Base-by-base conservation (phyloP, 2,797 vertebrate species). In the Myiotriccus ornatus region DNA sequence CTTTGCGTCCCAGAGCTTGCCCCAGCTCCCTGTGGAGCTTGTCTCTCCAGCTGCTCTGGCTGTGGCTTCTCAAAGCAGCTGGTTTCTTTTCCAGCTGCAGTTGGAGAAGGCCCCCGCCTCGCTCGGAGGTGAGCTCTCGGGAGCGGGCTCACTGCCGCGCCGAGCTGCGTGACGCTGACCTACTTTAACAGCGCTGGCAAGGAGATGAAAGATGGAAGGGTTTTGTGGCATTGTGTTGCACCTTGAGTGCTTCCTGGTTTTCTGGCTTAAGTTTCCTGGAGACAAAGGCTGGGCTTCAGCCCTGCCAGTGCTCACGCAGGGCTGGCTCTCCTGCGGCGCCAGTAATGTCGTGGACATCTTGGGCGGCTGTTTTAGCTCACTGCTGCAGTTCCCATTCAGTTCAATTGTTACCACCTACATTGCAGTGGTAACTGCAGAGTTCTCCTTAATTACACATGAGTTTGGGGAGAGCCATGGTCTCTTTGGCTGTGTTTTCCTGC, bases 91-190 rank as follows among this genome's bases (percentile, higher is more conserved):
- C 49, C 53, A 60, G 70, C 49, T 35, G 50, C 62, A 62, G 24
- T 25, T 28, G 75, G 63, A 47, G 73, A 71, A 21, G 71, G 65
- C 35, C 28, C 46, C 43, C 0, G 2, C 43, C 44, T 44, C 0
- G 3, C 81, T 82, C 25, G 0, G 77, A 68, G 86, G 13, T 35
- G 84, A 76, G 74, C 53, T n/a, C 75, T 87, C 21, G 0, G 79
- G 82, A 53, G 34, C 0, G 0, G 64, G 64, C 79, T 85, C 5
- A 2, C 14, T 25, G 64, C 60, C 4, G 10, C 0, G 1, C 63
- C 15, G 70, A 43, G 73, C 84, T 79, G 21, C 0, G 4, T 1
- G 0, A 7, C 0, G 2, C 69, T 92, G 92, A 74, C 87, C 94
- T 64, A 44, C 11, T 90, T 93, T 43, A 50, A 19, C 56, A 37